phyloP scores from a whole-genome alignment of 2,888 invertebrate genomes.

The Dichetophora obliterata region DNA sequence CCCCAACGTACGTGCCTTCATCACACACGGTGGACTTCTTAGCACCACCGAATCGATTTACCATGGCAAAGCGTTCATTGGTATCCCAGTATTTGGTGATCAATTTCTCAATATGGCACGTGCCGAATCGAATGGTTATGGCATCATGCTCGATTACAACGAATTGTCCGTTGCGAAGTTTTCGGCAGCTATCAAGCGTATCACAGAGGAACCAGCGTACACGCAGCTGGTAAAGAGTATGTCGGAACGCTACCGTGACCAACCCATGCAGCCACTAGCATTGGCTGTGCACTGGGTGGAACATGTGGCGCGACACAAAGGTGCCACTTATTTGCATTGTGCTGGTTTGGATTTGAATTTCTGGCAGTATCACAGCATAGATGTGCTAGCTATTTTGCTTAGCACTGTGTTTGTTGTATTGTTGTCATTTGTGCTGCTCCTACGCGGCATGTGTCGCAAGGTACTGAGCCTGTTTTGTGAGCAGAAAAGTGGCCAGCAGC shows the following conservation, averaged over 20 bases:
- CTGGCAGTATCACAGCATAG: slow-evolving; percentile 62
- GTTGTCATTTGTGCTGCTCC: slow-evolving; percentile 27
- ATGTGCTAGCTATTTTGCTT: slow-evolving; percentile 57
- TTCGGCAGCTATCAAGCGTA: slow-evolving; percentile 49
- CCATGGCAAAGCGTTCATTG: slow-evolving; percentile 71
- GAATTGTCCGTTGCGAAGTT: slow-evolving; percentile 63
- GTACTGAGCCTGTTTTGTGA: slow-evolving; percentile 3
- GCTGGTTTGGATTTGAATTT: slow-evolving; percentile 62
- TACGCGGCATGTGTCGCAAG: slow-evolving; percentile 35
- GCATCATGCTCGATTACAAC: slow-evolving; percentile 61
- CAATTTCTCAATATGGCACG: slow-evolving; percentile 71
- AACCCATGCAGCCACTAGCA: slow-evolving; percentile 61
- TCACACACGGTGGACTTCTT: slow-evolving; percentile 71
- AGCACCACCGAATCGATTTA: slow-evolving; percentile 71
- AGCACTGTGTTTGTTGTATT: slow-evolving; percentile 45
- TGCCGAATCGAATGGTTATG: slow-evolving; percentile 69
- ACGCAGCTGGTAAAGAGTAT: slow-evolving; percentile 49
- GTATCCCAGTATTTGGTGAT: slow-evolving; percentile 72
- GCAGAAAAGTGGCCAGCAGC: slow-evolving; percentile 6
- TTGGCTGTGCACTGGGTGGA: slow-evolving; percentile 66
- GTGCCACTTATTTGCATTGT: slow-evolving; percentile 64
- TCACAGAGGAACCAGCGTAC: slow-evolving; percentile 55
- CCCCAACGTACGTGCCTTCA: slow-evolving; percentile 70
- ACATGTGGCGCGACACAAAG: slow-evolving; percentile 64
- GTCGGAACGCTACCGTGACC: slow-evolving; percentile 62